These are phyloP conservation scores for Xenopus tropicalis DNA, from an alignment of 2,113 vertebrate genomes.

Conservation along the genomic window DNA sequence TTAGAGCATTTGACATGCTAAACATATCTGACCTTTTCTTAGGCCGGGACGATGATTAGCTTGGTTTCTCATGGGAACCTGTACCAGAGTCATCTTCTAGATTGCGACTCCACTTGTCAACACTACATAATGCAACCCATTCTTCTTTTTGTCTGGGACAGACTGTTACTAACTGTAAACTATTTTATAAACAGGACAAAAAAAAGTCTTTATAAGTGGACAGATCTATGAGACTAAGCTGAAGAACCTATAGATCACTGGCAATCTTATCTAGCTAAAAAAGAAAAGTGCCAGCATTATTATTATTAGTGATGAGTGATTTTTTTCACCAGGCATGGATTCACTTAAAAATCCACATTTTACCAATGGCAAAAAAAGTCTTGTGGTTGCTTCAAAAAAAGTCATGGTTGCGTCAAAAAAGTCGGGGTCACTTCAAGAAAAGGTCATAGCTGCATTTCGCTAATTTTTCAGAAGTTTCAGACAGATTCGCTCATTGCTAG, in stretches of 20 bases:
- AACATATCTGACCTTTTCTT: conserved; percentile 33
- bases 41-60: conserved; percentile 35
- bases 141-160: background rate
- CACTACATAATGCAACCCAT: conserved; percentile 1
- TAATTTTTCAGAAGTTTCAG: too few species aligned
- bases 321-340: too few species aligned
- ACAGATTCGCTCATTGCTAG: too few species aligned
- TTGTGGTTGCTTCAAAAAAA: too few species aligned
- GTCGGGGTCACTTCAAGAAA: too few species aligned
- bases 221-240: background rate
- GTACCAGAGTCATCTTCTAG: conserved; percentile 23
- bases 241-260: background rate
- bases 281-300: too few species aligned
- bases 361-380: too few species aligned
- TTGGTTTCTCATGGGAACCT: conserved; percentile 44
- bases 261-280: background rate
- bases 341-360: too few species aligned
- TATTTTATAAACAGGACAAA: conserved; percentile 6
- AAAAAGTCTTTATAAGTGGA: background rate
- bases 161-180: background rate
- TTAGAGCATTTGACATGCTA: conserved; percentile 22
- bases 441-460: too few species aligned
- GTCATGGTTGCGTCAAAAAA: too few species aligned
- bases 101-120: conserved; percentile 24
- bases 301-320: too few species aligned